Evolutionary conservation across 2,888 invertebrate species (phyloP).

Genomic region (Eupsilia transversa): DNA sequence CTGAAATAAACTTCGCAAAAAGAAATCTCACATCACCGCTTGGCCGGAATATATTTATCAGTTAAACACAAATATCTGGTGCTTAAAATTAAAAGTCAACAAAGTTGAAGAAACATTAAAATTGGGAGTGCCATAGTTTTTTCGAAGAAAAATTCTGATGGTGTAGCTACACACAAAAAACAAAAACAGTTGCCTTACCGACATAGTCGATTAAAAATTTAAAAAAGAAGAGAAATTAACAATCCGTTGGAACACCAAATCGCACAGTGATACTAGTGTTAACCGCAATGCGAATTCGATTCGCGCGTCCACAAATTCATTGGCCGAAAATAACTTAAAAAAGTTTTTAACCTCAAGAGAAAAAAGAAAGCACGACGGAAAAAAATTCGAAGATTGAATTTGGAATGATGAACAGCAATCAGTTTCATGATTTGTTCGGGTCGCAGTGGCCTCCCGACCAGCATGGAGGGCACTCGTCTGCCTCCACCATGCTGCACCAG

Average conservation of each 20-base stretch:
- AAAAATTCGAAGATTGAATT: conserved; percentile 69
- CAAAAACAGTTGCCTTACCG: conserved; percentile 86
- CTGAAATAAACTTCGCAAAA: conserved; percentile 88
- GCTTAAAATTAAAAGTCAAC: conserved; percentile 78
- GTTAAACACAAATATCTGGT: conserved; percentile 79
- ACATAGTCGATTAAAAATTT: conserved; percentile 82
- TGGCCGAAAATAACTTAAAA: conserved; percentile 82
- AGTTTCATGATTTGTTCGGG: conserved; percentile 88
- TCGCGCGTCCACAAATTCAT: conserved; percentile 76
- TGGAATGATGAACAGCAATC: conserved; percentile 85
- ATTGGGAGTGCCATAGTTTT: conserved; percentile 84
- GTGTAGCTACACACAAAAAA: conserved; percentile 68
- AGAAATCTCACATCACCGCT: conserved; percentile 87
- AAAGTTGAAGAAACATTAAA: conserved; percentile 80
- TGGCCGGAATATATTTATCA: conserved; percentile 87
- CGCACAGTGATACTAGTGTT: conserved; percentile 82
- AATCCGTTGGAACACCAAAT: conserved; percentile 70
- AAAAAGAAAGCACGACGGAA: conserved; percentile 60
- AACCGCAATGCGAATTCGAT: conserved; percentile 87
- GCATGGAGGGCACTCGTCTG: conserved; percentile 87
- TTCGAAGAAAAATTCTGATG: conserved; percentile 82
- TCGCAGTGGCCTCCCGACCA: conserved; percentile 90
- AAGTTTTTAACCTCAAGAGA: conserved; percentile 46
- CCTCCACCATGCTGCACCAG: conserved; percentile 87
- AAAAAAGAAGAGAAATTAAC: conserved; percentile 70